These are phyloP conservation scores for Antrozous pallidus DNA, from an alignment of 2,797 vertebrate species.

Conservation along the genomic window DNA sequence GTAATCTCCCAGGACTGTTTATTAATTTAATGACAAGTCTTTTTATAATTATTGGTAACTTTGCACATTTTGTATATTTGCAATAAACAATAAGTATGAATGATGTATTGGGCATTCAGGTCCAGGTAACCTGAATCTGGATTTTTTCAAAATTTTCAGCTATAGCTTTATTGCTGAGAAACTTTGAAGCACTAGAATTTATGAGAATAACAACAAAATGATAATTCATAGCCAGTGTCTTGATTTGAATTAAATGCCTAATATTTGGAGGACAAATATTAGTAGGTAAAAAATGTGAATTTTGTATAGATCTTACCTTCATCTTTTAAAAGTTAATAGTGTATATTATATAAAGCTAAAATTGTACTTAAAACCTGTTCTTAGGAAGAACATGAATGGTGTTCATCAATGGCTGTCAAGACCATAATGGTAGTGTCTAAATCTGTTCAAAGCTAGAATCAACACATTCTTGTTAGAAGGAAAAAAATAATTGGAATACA, in stretches of 20 bases:
- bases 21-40: not conserved
- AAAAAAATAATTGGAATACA: not conserved
- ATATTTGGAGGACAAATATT: not conserved
- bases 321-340: not conserved
- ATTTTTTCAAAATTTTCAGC: not conserved
- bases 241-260: not conserved
- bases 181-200: not conserved
- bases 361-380: not conserved
- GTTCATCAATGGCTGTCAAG: not conserved
- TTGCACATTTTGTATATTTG: not conserved
- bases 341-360: not conserved
- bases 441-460: conserved; percentile 6
- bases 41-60: not conserved
- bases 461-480: not conserved
- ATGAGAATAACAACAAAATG: not conserved
- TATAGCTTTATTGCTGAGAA: conserved; percentile 15
- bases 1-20: not conserved
- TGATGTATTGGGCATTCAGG: not conserved
- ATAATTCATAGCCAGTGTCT: not conserved
- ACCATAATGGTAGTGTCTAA: not conserved
- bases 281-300: conserved; percentile 6
- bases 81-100: not conserved
- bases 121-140: not conserved
- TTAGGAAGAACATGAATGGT: conserved; percentile 20
- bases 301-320: not conserved